These are phyloP conservation scores for Anarhynchus alexandrinus DNA, from an alignment of 2,113 vertebrate species.

Conservation along the genomic window DNA sequence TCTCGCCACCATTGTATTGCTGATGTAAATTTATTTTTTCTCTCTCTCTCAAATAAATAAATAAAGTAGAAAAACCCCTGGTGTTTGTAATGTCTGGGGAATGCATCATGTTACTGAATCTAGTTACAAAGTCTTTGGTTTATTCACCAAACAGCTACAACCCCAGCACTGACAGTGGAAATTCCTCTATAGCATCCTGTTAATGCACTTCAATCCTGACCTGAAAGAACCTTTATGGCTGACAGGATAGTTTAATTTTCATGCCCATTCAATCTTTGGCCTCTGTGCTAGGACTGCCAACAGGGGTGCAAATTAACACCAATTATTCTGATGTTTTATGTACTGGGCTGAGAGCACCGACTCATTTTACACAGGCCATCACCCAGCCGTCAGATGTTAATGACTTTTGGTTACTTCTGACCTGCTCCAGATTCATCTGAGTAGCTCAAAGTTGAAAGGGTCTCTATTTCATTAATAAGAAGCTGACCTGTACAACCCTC, in stretches of 20 bases:
- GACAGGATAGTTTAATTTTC: slow-evolving; percentile 60
- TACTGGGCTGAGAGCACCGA: slow-evolving; percentile 47
- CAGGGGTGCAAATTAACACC: slow-evolving; percentile 73
- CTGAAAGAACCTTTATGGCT: slow-evolving; percentile 50
- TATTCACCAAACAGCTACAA: background rate
- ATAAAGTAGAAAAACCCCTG: background rate
- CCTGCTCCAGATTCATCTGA: slow-evolving; percentile 50
- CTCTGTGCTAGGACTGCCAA: slow-evolving; percentile 68
- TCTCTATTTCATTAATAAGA: slow-evolving; percentile 57
- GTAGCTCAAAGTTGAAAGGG: slow-evolving; percentile 32
- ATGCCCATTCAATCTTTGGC: slow-evolving; percentile 64
- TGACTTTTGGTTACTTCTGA: slow-evolving; percentile 64
- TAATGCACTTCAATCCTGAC: slow-evolving; percentile 65
- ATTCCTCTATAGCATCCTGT: slow-evolving; percentile 21
- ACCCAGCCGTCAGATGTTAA: slow-evolving; percentile 67
- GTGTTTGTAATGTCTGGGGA: background rate
- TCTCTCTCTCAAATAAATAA: background rate
- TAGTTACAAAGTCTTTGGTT: background rate
- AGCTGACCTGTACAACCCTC: slow-evolving; percentile 6
- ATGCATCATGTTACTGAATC: background rate
- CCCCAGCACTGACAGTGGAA: background rate
- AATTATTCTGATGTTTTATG: slow-evolving; percentile 72
- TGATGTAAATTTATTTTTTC: background rate
- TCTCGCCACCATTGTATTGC: background rate
- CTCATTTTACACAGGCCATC: slow-evolving; percentile 65